phyloP scores from a whole-genome alignment of 2,113 vertebrate genomes.

The Anser brachyrhynchus region DNA sequence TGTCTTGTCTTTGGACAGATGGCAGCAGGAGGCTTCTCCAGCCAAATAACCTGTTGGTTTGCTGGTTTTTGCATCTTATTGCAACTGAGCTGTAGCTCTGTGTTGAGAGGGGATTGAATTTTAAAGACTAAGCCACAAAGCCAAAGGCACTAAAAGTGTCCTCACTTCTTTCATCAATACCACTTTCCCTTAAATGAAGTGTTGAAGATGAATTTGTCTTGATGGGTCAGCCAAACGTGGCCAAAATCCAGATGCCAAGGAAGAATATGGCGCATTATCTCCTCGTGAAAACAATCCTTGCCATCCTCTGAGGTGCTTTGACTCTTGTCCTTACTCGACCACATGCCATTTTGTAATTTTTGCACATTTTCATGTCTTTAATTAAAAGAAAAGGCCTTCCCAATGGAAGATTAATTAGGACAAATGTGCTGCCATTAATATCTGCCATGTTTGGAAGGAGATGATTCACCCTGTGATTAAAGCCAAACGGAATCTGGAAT shows the following conservation, averaged over 20 bases:
- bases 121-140: not conserved
- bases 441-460: constrained; percentile 73
- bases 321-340: constrained; percentile 12
- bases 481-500: constrained; percentile 76
- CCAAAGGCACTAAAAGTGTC: not conserved
- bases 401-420: constrained; percentile 70
- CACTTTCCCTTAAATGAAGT: not conserved
- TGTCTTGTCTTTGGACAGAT: not conserved
- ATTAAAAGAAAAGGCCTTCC: constrained; percentile 68
- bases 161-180: not conserved
- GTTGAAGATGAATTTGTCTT: constrained; percentile 24
- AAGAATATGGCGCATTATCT: constrained; percentile 28
- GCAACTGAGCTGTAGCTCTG: not conserved
- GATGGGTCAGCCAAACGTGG: constrained; percentile 17
- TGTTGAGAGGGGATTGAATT: not conserved
- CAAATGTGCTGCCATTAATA: constrained; percentile 69
- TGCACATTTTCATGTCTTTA: constrained; percentile 65
- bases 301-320: not conserved
- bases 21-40: not conserved
- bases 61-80: not conserved
- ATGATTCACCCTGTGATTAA: constrained; percentile 85
- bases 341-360: constrained; percentile 52
- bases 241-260: constrained; percentile 49
- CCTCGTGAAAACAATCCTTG: not conserved
- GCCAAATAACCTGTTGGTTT: not conserved